Conservation (phyloP, 2,797 vertebrate genomes). For the Helostoma temminkii region DNA sequence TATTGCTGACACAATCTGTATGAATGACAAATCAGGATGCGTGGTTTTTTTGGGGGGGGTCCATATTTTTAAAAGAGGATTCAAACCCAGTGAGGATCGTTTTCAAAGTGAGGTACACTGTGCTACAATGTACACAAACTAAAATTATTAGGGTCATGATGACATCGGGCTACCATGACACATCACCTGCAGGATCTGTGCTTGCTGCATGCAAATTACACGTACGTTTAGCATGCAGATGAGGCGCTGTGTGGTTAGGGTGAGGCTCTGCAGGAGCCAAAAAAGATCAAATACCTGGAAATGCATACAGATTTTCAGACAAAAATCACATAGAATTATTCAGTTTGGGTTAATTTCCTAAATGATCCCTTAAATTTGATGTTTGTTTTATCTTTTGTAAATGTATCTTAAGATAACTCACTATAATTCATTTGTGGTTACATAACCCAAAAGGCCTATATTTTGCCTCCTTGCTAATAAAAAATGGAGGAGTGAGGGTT, state of each 20-base stretch:
- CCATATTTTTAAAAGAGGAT: constrained; percentile 7
- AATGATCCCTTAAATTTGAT: background rate
- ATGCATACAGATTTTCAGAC: constrained; percentile 18
- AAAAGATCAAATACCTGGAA: constrained; percentile 7
- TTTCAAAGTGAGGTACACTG: constrained; percentile 56
- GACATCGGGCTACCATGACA: constrained; percentile 36
- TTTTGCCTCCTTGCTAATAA: constrained; percentile 30
- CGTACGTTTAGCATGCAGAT: constrained; percentile 41
- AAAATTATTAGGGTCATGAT: constrained; percentile 43
- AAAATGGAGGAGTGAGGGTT: constrained; percentile 39
- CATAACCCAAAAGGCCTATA: constrained; percentile 50
- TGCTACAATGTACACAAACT: constrained; percentile 44
- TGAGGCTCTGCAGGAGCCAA: background rate
- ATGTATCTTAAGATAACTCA: background rate
- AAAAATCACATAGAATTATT: background rate
- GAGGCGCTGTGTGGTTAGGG: constrained; percentile 7
- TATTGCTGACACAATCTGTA: constrained; percentile 80
- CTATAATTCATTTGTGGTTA: constrained; percentile 32
- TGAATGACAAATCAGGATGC: constrained; percentile 11
- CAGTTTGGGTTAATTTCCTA: background rate
- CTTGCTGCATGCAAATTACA: constrained; percentile 69
- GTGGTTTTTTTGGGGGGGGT: background rate
- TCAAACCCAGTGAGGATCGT: constrained; percentile 36
- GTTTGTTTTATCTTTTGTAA: background rate
- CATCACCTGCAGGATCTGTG: constrained; percentile 45